phyloP scores from a whole-genome alignment of 2,888 invertebrate genomes.

The Drosophila aldrichi region DNA sequence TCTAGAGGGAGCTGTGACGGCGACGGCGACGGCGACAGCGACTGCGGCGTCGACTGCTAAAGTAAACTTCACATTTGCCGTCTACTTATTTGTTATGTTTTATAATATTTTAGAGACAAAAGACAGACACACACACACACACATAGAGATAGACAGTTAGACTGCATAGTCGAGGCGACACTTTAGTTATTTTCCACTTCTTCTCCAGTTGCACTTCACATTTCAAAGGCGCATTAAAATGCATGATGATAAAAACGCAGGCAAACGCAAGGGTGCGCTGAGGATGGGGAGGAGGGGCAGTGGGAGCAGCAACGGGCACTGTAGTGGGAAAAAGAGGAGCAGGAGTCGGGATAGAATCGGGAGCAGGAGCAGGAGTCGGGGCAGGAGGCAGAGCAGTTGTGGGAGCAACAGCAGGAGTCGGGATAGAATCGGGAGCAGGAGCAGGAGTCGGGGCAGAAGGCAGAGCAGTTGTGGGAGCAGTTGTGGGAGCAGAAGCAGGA shows the following conservation, averaged over 20 bases:
- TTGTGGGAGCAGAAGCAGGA: no score
- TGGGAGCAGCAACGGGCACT: not conserved
- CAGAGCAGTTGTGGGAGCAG: no score
- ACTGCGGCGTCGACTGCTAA: slow-evolving; percentile 17
- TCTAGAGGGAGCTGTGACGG: slow-evolving; percentile 23
- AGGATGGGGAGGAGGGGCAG: not conserved
- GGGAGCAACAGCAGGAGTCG: no score
- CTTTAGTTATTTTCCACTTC: slow-evolving; percentile 80
- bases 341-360: no score
- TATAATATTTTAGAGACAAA: slow-evolving; percentile 77
- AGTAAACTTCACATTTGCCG: slow-evolving; percentile 71
- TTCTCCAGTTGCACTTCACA: slow-evolving; percentile 71
- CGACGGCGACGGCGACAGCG: not conserved
- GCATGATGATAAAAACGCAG: slow-evolving; percentile 66
- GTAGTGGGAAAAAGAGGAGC: no score
- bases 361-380: no score
- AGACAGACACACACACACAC: slow-evolving; percentile 37
- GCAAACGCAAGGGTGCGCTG: slow-evolving; percentile 31
- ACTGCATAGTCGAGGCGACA: slow-evolving; percentile 62
- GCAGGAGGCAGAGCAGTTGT: no score
- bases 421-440: not conserved
- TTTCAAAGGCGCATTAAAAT: slow-evolving; percentile 80
- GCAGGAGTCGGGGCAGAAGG: no score
- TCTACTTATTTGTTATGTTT: slow-evolving; percentile 79
- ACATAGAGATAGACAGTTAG: not conserved